A percentile compares a stretch with the other conserved stretches of the same genome.
Evolutionary conservation across 2,888 invertebrate genomes (phyloP).

Genomic region (Sabatieria punctata): DNA sequence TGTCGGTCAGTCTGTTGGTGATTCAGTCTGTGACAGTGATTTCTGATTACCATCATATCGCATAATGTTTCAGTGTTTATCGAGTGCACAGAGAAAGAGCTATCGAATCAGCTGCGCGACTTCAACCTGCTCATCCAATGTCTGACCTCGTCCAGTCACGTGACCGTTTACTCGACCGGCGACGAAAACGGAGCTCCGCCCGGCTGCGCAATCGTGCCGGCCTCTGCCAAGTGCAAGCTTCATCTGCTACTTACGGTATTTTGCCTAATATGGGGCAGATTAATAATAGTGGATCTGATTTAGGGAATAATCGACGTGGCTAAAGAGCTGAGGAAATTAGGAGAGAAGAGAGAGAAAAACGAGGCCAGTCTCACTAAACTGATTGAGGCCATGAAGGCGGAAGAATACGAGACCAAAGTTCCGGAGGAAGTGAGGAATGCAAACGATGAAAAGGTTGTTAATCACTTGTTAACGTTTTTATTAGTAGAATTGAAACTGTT

Average conservation of each 20-base stretch:
- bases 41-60: no score
- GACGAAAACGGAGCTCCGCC: slow-evolving; percentile 10
- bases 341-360: slow-evolving; percentile 58
- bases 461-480: no score
- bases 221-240: slow-evolving; percentile 34
- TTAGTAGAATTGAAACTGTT: no score
- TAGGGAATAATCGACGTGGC: slow-evolving; percentile 65
- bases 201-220: slow-evolving; percentile 39
- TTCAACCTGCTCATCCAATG: slow-evolving; percentile 30
- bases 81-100: slow-evolving; percentile 18
- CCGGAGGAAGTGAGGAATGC: slow-evolving; percentile 50
- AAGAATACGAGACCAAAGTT: slow-evolving; percentile 65
- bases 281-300: slow-evolving; percentile 2
- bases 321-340: slow-evolving; percentile 64
- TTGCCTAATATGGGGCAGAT: background rate
- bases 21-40: no score
- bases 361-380: slow-evolving; percentile 55
- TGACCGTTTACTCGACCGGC: slow-evolving; percentile 18
- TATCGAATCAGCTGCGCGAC: slow-evolving; percentile 22
- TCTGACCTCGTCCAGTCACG: slow-evolving; percentile 26
- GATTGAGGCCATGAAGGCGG: slow-evolving; percentile 51
- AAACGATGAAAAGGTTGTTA: slow-evolving; percentile 56
- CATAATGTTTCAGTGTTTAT: slow-evolving; percentile 17
- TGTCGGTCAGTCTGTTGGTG: no score
- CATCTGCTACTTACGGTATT: slow-evolving; percentile 33